Evolutionary conservation across 2,888 invertebrate species (phyloP).

Genomic region (Gonocerus acuteangulatus): DNA sequence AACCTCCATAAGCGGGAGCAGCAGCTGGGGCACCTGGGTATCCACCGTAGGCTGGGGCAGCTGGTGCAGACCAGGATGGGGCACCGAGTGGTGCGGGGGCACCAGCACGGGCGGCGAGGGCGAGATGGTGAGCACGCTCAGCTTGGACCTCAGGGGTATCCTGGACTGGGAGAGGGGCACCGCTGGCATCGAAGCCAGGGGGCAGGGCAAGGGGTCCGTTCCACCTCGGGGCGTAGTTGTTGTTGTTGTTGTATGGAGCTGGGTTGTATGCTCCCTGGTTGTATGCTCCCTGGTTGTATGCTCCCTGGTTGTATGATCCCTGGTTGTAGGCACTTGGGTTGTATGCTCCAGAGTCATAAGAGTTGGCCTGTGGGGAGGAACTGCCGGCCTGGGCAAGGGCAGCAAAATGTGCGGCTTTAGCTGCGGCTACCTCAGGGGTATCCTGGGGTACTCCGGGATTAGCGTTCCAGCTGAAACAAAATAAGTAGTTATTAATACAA

Average conservation of each 20-base stretch:
- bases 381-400: conserved; percentile 35
- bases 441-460: conserved; percentile 33
- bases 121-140: conserved; percentile 36
- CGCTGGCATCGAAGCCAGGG: conserved; percentile 33
- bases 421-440: conserved; percentile 38
- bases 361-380: conserved; percentile 22
- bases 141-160: conserved; percentile 38
- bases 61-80: conserved; percentile 3
- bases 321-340: neutral
- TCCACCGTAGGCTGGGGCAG: conserved; percentile 15
- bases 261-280: conserved; percentile 15
- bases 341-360: conserved; percentile 6
- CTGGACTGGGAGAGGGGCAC: conserved; percentile 33
- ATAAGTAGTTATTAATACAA: neutral
- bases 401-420: conserved; percentile 37
- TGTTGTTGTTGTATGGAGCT: conserved; percentile 10
- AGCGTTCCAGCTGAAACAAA: conserved; percentile 12
- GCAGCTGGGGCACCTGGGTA: neutral
- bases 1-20: conserved; percentile 20
- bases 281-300: conserved; percentile 6
- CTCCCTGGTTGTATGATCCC: conserved; percentile 19
- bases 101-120: conserved; percentile 35
- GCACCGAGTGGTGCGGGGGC: conserved; percentile 33
- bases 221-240: conserved; percentile 23
- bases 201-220: conserved; percentile 33